phyloP scores from a whole-genome alignment of 2,113 vertebrate genomes.

The Sardina pilchardus region DNA sequence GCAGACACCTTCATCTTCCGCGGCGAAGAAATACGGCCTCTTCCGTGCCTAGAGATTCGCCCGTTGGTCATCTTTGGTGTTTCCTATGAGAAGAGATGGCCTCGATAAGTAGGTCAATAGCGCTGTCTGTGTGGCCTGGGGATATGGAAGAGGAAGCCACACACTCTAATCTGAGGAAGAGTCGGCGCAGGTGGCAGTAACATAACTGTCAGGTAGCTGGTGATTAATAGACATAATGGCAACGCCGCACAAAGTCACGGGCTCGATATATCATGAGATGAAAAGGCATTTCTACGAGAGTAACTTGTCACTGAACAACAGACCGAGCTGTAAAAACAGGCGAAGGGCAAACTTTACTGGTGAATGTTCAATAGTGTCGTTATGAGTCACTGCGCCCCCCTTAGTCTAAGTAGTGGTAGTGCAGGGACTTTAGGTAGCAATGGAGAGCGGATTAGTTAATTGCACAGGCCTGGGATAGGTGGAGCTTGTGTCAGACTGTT shows the following conservation, averaged over 20 bases:
- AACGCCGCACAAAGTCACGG: neutral
- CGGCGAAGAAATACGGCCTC: neutral
- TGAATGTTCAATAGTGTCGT: neutral
- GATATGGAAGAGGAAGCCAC: neutral
- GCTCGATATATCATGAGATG: neutral
- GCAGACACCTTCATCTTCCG: neutral
- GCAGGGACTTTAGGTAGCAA: neutral
- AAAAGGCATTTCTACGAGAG: neutral
- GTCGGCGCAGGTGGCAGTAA: neutral
- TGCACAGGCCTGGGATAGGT: too few species aligned
- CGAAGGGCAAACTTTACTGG: neutral
- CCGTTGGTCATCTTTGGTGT: neutral
- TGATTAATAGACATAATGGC: neutral
- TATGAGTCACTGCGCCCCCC: too few species aligned
- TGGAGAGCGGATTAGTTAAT: neutral
- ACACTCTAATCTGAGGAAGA: neutral
- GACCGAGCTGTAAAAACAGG: neutral
- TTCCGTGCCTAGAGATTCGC: neutral
- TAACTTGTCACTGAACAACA: neutral
- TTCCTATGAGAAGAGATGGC: neutral
- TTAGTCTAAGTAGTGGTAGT: neutral
- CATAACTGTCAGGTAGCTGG: constrained; percentile 1
- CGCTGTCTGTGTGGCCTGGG: neutral
- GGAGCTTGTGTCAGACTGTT: too few species aligned
- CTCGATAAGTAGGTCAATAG: constrained; percentile 2